Conservation (phyloP, 2,888 invertebrate genomes). For the Agonopterix alstromeriana region DNA sequence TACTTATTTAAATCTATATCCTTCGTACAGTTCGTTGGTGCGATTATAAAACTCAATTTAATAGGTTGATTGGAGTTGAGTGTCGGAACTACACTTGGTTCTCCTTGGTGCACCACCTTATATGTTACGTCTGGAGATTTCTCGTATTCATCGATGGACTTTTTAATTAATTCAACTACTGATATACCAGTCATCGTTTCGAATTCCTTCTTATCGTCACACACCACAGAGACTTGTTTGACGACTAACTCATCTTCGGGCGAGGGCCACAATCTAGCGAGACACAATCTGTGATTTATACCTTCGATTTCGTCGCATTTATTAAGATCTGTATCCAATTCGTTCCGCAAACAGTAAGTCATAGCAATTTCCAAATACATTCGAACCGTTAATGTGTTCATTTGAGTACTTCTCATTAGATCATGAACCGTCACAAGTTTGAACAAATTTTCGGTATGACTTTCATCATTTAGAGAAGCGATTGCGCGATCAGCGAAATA, state of each 20-base stretch:
- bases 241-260: conserved; percentile 46
- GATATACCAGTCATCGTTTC: conserved; percentile 39
- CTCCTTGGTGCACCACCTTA: conserved; percentile 45
- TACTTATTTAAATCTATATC: conserved; percentile 22
- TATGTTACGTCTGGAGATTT: conserved; percentile 25
- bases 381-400: conserved; percentile 37
- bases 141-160: conserved; percentile 40
- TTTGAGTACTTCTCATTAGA: conserved; percentile 32
- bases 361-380: conserved; percentile 54
- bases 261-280: conserved; percentile 48
- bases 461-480: conserved; percentile 33
- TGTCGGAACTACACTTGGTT: conserved; percentile 43
- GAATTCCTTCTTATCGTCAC: conserved; percentile 46
- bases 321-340: conserved; percentile 24
- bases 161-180: conserved; percentile 26
- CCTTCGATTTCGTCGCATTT: conserved; percentile 53
- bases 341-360: conserved; percentile 44
- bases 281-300: conserved; percentile 40
- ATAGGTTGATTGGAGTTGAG: conserved; percentile 38
- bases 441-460: conserved; percentile 40
- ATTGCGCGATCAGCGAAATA: conserved; percentile 49
- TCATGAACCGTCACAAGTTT: conserved; percentile 48
- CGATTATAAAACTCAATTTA: conserved; percentile 38
- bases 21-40: conserved; percentile 49
- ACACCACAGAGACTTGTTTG: conserved; percentile 36